phyloP scores from a whole-genome alignment of 2,797 vertebrate genomes.

The Heterohyrax brucei region DNA sequence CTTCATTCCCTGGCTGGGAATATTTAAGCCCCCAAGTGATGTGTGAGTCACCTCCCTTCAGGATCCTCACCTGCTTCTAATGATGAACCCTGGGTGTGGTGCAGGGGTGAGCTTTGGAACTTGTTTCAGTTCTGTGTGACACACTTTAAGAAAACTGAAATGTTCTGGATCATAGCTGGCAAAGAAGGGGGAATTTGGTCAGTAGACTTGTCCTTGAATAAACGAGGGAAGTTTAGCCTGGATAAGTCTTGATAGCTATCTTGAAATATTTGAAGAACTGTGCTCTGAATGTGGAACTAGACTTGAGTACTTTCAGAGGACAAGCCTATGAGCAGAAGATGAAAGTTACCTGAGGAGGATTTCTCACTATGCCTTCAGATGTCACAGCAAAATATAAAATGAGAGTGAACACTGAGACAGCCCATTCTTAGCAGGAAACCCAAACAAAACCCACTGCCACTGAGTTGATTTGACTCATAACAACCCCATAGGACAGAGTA shows the following conservation, averaged over 20 bases:
- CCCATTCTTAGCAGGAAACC: not conserved
- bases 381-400: not conserved
- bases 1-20: not conserved
- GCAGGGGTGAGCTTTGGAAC: not conserved
- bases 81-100: no score
- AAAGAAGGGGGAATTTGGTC: not conserved
- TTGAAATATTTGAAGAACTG: not conserved
- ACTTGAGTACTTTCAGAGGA: not conserved
- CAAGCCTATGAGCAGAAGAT: not conserved
- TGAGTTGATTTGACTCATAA: no score
- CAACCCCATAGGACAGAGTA: no score
- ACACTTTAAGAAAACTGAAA: not conserved
- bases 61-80: not conserved
- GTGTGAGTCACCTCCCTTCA: not conserved
- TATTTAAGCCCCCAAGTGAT: not conserved
- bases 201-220: not conserved
- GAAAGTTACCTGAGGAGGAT: not conserved
- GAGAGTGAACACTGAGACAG: not conserved
- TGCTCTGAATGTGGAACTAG: slow-evolving; percentile 20
- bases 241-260: not conserved
- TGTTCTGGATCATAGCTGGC: not conserved
- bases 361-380: not conserved
- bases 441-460: no score
- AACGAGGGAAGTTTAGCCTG: not conserved
- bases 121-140: not conserved